These are phyloP conservation scores for Axea sp. DNA, from an alignment of 2,888 invertebrate species.

Conservation along the genomic window DNA sequence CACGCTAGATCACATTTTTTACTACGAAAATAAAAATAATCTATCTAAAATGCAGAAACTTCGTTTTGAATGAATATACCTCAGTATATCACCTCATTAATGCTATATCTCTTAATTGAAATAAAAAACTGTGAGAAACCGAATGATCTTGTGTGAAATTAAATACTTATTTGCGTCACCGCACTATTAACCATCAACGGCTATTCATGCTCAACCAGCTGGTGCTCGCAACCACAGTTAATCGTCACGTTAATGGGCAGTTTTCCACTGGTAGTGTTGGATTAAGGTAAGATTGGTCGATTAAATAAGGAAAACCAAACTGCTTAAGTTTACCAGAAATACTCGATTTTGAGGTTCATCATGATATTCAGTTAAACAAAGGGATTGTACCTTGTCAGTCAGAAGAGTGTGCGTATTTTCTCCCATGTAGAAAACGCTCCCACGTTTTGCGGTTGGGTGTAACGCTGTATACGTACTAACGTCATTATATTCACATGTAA, in stretches of 20 bases:
- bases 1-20: too few relatives aligned
- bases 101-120: too few relatives aligned
- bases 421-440: slow-evolving; percentile 56
- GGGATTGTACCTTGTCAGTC: slow-evolving; percentile 6
- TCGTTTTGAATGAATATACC: too few relatives aligned
- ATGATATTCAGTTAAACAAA: slow-evolving; percentile 63
- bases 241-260: slow-evolving; percentile 41
- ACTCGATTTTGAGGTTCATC: slow-evolving; percentile 64
- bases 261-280: slow-evolving; percentile 27
- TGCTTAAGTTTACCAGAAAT: slow-evolving; percentile 55
- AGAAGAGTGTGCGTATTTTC: slow-evolving; percentile 53
- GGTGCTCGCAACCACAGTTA: slow-evolving; percentile 5
- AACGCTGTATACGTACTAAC: slow-evolving; percentile 57
- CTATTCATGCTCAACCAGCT: background rate
- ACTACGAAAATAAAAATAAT: too few relatives aligned
- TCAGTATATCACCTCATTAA: too few relatives aligned
- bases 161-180: slow-evolving; percentile 13
- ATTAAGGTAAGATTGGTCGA: slow-evolving; percentile 58
- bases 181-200: slow-evolving; percentile 15
- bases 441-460: slow-evolving; percentile 52
- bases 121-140: slow-evolving; percentile 25
- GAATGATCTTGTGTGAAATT: too few relatives aligned
- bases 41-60: too few relatives aligned
- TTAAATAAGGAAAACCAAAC: slow-evolving; percentile 34
- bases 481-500: slow-evolving; percentile 61